phyloP scores from a whole-genome alignment of 1,140 invertebrate species.

The Neomicropteryx cornuta region DNA sequence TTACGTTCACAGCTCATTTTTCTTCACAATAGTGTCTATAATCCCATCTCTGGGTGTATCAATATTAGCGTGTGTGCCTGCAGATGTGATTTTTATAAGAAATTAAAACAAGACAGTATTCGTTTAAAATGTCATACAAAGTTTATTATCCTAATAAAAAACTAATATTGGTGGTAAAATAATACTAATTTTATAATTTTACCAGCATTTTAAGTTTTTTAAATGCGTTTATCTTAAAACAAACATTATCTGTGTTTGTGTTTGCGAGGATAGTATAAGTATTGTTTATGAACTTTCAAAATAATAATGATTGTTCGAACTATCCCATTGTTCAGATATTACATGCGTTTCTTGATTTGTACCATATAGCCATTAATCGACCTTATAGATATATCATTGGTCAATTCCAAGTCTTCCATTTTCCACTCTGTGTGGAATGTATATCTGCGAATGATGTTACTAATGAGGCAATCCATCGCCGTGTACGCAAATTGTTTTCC shows the following conservation, averaged over 20 bases:
- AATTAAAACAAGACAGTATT: too few relatives aligned
- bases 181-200: too few relatives aligned
- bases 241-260: not conserved
- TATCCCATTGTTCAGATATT: not conserved
- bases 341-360: conserved; percentile 2
- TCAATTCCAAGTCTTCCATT: conserved; percentile 6
- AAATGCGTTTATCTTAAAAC: not conserved
- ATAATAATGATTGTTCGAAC: not conserved
- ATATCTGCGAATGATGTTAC: conserved; percentile 8
- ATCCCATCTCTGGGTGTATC: too few relatives aligned
- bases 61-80: too few relatives aligned
- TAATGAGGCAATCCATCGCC: conserved; percentile 7
- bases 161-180: too few relatives aligned
- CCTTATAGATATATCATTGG: conserved; percentile 7
- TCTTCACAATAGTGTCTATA: too few relatives aligned
- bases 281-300: not conserved
- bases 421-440: conserved; percentile 6
- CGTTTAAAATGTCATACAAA: too few relatives aligned
- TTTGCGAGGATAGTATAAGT: too few relatives aligned
- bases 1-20: too few relatives aligned
- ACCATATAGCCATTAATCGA: conserved; percentile 10
- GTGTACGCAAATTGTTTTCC: conserved; percentile 7
- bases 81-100: too few relatives aligned
- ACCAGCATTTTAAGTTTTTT: conserved; percentile 4
- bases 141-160: too few relatives aligned